Percentiles rank a stretch among this genome's conserved stretches.
Evolutionary conservation across 2,797 vertebrate species (phyloP).

Genomic region (Danio albolineatus): DNA sequence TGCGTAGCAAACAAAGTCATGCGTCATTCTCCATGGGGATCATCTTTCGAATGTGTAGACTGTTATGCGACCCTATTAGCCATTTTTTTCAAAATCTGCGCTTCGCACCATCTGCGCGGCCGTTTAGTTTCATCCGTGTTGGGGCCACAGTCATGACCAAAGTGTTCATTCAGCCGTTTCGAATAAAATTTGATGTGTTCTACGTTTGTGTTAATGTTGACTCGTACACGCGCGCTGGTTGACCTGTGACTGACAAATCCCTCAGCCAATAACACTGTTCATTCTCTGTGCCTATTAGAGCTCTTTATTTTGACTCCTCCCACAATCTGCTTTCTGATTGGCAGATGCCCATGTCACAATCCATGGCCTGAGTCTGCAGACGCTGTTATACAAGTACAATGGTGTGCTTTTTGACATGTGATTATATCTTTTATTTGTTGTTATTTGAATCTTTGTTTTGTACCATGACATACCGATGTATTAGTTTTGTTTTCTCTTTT

Average conservation of each 20-base stretch:
- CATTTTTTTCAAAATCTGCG: neutral
- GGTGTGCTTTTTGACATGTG: slow-evolving; percentile 53
- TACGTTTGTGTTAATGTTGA: slow-evolving; percentile 41
- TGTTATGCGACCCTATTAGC: slow-evolving; percentile 47
- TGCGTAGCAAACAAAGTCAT: slow-evolving; percentile 48
- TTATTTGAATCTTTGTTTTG: slow-evolving; percentile 58
- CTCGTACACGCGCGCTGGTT: slow-evolving; percentile 18
- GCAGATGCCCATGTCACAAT: neutral
- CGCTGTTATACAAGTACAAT: slow-evolving; percentile 59
- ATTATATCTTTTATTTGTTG: slow-evolving; percentile 43
- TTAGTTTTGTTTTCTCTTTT: slow-evolving; percentile 60
- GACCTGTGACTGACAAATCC: slow-evolving; percentile 44
- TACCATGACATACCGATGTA: slow-evolving; percentile 67
- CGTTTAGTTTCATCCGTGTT: slow-evolving; percentile 34
- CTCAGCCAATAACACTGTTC: slow-evolving; percentile 51
- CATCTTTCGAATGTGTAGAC: slow-evolving; percentile 54
- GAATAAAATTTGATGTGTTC: slow-evolving; percentile 39
- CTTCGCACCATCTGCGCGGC: neutral
- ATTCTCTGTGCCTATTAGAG: slow-evolving; percentile 50
- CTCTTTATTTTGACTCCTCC: slow-evolving; percentile 43
- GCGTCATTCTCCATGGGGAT: slow-evolving; percentile 12
- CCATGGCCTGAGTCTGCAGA: slow-evolving; percentile 50
- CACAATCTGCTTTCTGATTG: slow-evolving; percentile 43
- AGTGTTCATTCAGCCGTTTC: slow-evolving; percentile 40
- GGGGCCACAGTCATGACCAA: slow-evolving; percentile 53